Percentiles rank a stretch among this genome's conserved stretches.
Evolutionary conservation across 2,113 vertebrate species (phyloP).

Genomic region (Procavia capensis): DNA sequence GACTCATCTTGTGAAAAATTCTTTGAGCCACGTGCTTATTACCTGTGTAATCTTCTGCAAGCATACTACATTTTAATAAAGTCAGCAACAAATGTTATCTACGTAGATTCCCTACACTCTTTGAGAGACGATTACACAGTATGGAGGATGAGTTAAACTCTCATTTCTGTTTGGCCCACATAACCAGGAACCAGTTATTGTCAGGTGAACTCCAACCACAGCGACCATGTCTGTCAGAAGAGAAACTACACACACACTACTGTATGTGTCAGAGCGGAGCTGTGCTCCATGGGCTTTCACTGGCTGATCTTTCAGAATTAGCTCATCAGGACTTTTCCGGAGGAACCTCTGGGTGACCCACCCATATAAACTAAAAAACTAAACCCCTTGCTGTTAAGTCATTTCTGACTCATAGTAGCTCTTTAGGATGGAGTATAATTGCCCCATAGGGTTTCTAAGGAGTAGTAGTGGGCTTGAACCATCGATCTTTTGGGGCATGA

Average conservation of each 20-base stretch:
- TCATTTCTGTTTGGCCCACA: not conserved
- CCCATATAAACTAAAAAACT: no score
- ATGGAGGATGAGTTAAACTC: not conserved
- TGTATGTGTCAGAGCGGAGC: not conserved
- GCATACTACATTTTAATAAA: not conserved
- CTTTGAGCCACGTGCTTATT: not conserved
- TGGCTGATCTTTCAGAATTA: no score
- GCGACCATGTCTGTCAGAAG: not conserved
- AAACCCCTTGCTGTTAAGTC: no score
- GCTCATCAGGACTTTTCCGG: no score
- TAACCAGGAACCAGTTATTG: not conserved
- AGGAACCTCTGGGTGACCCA: no score
- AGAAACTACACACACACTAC: no score
- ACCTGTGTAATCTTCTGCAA: not conserved
- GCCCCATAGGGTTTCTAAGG: no score
- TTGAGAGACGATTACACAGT: not conserved
- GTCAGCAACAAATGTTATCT: not conserved
- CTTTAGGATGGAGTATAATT: no score
- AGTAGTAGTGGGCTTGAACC: no score
- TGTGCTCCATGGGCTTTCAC: not conserved
- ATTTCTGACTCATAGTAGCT: no score
- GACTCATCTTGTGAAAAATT: slow-evolving; percentile 3
- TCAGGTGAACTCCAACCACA: not conserved
- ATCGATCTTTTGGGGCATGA: no score
- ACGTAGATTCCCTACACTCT: not conserved